These are phyloP conservation scores for Zoanthus sansibaricus DNA, from an alignment of 92 coral and sea anemone species.

Conservation along the genomic window DNA sequence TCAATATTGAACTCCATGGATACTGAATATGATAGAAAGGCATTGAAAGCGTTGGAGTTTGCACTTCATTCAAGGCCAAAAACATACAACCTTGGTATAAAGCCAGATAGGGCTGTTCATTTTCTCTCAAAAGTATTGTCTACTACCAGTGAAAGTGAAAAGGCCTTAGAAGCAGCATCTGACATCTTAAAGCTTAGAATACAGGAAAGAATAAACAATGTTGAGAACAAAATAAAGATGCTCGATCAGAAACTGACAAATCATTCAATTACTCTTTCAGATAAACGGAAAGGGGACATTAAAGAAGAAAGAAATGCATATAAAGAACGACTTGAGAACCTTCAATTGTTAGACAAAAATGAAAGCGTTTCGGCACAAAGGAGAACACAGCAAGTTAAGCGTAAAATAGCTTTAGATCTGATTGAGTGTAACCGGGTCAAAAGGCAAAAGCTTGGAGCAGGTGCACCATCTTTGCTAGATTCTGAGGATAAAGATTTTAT, in stretches of 20 bases:
- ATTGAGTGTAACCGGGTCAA: constrained; percentile 14
- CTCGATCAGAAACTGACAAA: constrained; percentile 16
- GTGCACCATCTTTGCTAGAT: constrained; percentile 19
- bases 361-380: background rate
- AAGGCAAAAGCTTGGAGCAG: constrained; percentile 31
- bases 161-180: constrained; percentile 49
- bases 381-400: background rate
- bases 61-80: constrained; percentile 59
- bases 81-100: constrained; percentile 51
- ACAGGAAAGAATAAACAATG: constrained; percentile 45
- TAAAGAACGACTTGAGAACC: constrained; percentile 16
- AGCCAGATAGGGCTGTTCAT: constrained; percentile 37
- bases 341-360: constrained; percentile 11
- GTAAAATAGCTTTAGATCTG: constrained; percentile 7
- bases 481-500: constrained; percentile 24
- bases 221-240: constrained; percentile 53
- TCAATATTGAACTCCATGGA: background rate
- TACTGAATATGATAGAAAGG: background rate
- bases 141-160: constrained; percentile 51
- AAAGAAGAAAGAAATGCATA: constrained; percentile 16
- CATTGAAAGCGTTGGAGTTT: constrained; percentile 58
- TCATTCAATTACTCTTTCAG: background rate
- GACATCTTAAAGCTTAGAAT: constrained; percentile 55
- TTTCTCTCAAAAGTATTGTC: constrained; percentile 52
- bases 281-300: background rate